Conservation (phyloP, 2,797 vertebrate species). For the Holocentrus rufus region DNA sequence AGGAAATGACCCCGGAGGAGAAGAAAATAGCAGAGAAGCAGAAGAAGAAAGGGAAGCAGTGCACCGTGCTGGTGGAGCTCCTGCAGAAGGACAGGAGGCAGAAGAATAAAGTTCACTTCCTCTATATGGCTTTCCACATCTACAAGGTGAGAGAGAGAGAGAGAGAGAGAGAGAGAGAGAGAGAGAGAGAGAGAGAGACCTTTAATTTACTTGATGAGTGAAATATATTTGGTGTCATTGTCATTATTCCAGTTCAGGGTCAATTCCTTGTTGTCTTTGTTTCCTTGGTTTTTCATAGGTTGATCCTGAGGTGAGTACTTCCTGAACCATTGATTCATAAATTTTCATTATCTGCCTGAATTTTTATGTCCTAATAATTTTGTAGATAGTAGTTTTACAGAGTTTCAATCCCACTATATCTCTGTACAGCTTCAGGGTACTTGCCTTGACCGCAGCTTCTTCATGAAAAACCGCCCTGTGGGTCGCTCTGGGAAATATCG, state of each 20-base stretch:
- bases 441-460: slow-evolving; percentile 78
- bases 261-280: slow-evolving; percentile 15
- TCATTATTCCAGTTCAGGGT: background rate
- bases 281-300: slow-evolving; percentile 61
- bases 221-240: background rate
- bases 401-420: background rate
- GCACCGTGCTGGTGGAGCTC: slow-evolving; percentile 82
- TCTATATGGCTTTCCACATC: slow-evolving; percentile 81
- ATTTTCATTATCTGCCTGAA: background rate
- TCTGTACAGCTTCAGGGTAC: slow-evolving; percentile 62
- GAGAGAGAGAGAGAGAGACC: no score
- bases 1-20: slow-evolving; percentile 21
- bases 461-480: slow-evolving; percentile 73
- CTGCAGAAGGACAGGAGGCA: slow-evolving; percentile 82
- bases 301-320: slow-evolving; percentile 63
- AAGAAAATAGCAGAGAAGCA: slow-evolving; percentile 60
- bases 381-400: no score
- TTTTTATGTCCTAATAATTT: background rate
- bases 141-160: slow-evolving; percentile 74
- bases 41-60: slow-evolving; percentile 71
- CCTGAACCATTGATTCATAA: background rate
- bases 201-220: background rate
- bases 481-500: slow-evolving; percentile 80
- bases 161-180: no score
- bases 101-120: slow-evolving; percentile 75